A percentile compares a stretch with the other conserved stretches of the same genome.
phyloP scores from a whole-genome alignment of 2,888 invertebrate genomes.

The Pammene fasciana region DNA sequence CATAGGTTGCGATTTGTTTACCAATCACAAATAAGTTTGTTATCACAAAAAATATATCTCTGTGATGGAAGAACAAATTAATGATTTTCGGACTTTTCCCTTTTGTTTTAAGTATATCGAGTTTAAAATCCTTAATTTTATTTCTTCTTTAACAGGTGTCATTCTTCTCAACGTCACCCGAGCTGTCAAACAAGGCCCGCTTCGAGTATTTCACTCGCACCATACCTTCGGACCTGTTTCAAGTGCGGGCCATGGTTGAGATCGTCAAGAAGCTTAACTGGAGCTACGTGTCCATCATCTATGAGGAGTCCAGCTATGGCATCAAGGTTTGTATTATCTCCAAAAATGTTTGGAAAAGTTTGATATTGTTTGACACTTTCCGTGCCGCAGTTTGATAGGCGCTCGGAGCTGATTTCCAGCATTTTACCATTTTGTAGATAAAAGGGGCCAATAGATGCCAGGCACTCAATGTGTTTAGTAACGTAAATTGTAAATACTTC shows the following conservation, averaged over 20 bases:
- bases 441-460: too few species aligned
- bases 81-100: not conserved
- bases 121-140: not conserved
- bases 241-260: conserved; percentile 97
- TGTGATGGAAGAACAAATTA: too few species aligned
- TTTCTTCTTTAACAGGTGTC: conserved; percentile 88
- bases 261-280: conserved; percentile 93
- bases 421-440: too few species aligned
- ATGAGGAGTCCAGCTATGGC: conserved; percentile 98
- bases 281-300: conserved; percentile 97
- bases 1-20: too few species aligned
- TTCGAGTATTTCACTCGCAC: conserved; percentile 97
- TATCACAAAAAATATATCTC: too few species aligned
- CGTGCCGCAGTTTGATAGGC: too few species aligned
- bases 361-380: not conserved
- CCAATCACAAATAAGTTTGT: too few species aligned
- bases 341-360: not conserved
- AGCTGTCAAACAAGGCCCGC: conserved; percentile 95
- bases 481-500: too few species aligned
- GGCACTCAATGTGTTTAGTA: too few species aligned
- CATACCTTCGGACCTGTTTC: conserved; percentile 97
- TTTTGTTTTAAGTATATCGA: not conserved
- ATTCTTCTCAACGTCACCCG: conserved; percentile 97
- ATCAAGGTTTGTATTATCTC: conserved; percentile 88
- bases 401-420: too few species aligned